Conservation (phyloP, 2,888 invertebrate species). For the Andrena hattorfiana region DNA sequence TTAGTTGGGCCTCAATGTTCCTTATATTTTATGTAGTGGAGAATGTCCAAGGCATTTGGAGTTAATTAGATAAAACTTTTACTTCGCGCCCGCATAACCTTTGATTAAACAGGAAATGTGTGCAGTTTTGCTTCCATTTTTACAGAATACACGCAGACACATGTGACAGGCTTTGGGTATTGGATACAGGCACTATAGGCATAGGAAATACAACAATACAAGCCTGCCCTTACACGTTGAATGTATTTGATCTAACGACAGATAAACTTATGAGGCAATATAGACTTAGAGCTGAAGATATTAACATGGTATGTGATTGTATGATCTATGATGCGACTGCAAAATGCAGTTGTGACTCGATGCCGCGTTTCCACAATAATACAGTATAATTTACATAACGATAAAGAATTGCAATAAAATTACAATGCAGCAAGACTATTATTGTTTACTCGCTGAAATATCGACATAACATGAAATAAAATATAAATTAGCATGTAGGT, state of each 20-base stretch:
- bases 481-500: too few species aligned
- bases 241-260: constrained; percentile 91
- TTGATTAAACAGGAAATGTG: background rate
- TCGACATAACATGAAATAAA: too few species aligned
- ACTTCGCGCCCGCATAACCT: background rate
- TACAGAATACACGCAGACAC: constrained; percentile 90
- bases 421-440: too few species aligned
- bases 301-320: constrained; percentile 86
- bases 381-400: too few species aligned
- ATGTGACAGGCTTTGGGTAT: constrained; percentile 93
- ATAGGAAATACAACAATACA: constrained; percentile 91
- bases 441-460: too few species aligned
- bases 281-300: constrained; percentile 90
- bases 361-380: too few species aligned
- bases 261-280: constrained; percentile 90
- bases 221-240: constrained; percentile 92
- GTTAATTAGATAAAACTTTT: background rate
- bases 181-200: constrained; percentile 94
- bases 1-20: background rate
- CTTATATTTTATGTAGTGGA: background rate
- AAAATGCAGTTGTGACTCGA: too few species aligned
- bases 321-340: too few species aligned
- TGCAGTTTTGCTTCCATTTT: background rate
- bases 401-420: too few species aligned
- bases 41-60: background rate